Evolutionary conservation across 2,888 invertebrate species (phyloP).

Genomic region (Drosophila limbata): DNA sequence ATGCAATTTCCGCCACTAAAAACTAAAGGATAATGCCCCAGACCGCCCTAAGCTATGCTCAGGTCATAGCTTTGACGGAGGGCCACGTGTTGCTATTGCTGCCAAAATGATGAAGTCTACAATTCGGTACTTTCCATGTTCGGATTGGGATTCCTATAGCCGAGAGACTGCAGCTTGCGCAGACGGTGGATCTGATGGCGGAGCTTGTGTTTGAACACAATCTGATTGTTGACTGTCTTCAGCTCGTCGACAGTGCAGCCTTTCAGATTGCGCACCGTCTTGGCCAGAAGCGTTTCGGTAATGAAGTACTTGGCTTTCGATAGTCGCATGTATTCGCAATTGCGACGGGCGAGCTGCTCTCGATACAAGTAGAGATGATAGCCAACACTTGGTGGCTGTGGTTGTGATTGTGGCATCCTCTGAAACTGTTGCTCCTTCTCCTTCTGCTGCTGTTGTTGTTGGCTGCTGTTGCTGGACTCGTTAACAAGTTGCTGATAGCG

Average conservation of each 20-base stretch:
- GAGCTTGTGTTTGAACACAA: slow-evolving; percentile 70
- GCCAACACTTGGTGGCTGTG: slow-evolving; percentile 55
- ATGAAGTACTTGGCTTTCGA: slow-evolving; percentile 73
- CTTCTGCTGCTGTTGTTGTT: slow-evolving; percentile 25
- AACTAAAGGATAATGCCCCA: not conserved
- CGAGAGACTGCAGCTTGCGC: slow-evolving; percentile 58
- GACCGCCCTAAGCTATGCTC: slow-evolving; percentile 6
- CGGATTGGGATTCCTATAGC: slow-evolving; percentile 72
- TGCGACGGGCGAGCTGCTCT: slow-evolving; percentile 66
- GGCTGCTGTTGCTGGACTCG: slow-evolving; percentile 40
- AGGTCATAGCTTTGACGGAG: slow-evolving; percentile 12
- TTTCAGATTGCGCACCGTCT: slow-evolving; percentile 65
- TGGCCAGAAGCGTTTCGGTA: slow-evolving; percentile 67
- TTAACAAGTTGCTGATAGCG: slow-evolving; percentile 65
- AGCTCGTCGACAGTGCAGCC: slow-evolving; percentile 69
- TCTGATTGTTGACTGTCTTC: slow-evolving; percentile 67
- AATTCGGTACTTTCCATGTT: slow-evolving; percentile 69
- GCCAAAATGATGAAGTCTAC: slow-evolving; percentile 24
- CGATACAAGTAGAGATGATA: slow-evolving; percentile 74
- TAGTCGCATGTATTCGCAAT: slow-evolving; percentile 64
- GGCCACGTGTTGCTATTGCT: slow-evolving; percentile 9
- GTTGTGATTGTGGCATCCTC: slow-evolving; percentile 19
- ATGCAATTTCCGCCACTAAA: not conserved
- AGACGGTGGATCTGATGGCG: slow-evolving; percentile 65
- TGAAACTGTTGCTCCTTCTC: slow-evolving; percentile 15